Percentiles rank a stretch among this genome's conserved stretches.
These are phyloP conservation scores for Tolmerus cingulatus DNA, from an alignment of 2,888 invertebrate species.

Conservation along the genomic window DNA sequence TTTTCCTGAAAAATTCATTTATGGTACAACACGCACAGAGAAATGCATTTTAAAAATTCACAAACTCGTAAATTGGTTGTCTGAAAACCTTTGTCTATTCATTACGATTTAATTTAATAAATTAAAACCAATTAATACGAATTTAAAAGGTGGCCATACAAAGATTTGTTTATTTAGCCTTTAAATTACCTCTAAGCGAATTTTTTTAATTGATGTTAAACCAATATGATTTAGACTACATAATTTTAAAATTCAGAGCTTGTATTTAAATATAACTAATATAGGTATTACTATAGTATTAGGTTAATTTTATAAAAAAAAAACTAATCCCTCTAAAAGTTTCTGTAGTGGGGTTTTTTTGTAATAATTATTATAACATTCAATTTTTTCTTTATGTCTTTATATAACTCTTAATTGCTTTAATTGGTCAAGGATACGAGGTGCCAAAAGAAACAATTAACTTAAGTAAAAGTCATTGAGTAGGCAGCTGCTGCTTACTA, in stretches of 20 bases:
- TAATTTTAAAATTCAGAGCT: neutral
- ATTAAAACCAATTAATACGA: neutral
- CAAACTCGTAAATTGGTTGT: neutral
- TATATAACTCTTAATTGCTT: neutral
- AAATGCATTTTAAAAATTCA: neutral
- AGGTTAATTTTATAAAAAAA: no score
- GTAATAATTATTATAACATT: no score
- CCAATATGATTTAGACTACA: no score
- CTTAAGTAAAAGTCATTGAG: neutral
- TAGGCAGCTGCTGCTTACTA: neutral
- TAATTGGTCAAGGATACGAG: neutral
- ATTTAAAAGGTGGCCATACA: neutral
- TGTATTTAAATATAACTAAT: no score
- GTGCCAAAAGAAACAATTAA: neutral
- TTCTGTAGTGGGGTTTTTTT: no score
- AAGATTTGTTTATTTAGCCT: neutral
- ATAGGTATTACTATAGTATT: no score
- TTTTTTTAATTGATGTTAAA: no score
- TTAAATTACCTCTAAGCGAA: no score
- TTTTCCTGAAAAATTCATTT: neutral
- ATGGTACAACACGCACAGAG: neutral
- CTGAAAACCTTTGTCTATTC: no score
- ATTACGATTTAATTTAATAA: neutral
- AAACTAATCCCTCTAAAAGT: no score
- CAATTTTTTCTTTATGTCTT: neutral